Evolutionary conservation across 2,113 vertebrate genomes (phyloP).

Genomic region (Propithecus coquereli): DNA sequence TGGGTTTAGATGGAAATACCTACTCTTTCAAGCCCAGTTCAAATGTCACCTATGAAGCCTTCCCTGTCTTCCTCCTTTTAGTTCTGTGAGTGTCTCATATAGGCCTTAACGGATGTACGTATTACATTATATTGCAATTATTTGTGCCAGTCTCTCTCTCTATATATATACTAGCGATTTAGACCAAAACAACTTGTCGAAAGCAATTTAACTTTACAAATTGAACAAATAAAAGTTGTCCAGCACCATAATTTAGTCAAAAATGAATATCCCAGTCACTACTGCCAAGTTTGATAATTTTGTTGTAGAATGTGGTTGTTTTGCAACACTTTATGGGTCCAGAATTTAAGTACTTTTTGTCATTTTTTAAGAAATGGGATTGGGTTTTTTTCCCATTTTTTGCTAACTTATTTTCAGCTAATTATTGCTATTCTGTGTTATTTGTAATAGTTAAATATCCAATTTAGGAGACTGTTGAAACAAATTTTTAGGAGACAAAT

Average conservation of each 20-base stretch:
- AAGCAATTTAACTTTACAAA: slow-evolving; percentile 23
- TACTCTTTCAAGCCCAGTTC: neutral
- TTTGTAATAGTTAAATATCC: neutral
- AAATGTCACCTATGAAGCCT: neutral
- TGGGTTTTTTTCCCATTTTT: neutral
- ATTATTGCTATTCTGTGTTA: neutral
- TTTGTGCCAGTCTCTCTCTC: neutral
- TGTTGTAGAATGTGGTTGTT: neutral
- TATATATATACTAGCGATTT: neutral
- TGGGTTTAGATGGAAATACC: neutral
- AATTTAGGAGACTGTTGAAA: neutral
- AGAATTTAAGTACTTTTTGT: neutral
- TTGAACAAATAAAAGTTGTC: neutral
- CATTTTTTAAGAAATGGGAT: neutral
- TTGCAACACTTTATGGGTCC: neutral
- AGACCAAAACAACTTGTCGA: neutral
- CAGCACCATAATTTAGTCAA: neutral
- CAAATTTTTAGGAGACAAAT: neutral
- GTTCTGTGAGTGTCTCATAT: neutral
- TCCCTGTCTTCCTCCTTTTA: neutral
- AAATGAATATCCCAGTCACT: neutral
- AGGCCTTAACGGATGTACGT: neutral
- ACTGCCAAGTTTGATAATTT: neutral
- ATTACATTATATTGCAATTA: neutral
- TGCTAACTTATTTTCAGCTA: slow-evolving; percentile 6